phyloP scores from a whole-genome alignment of 2,797 vertebrate genomes.

The Psittacula derbiana region DNA sequence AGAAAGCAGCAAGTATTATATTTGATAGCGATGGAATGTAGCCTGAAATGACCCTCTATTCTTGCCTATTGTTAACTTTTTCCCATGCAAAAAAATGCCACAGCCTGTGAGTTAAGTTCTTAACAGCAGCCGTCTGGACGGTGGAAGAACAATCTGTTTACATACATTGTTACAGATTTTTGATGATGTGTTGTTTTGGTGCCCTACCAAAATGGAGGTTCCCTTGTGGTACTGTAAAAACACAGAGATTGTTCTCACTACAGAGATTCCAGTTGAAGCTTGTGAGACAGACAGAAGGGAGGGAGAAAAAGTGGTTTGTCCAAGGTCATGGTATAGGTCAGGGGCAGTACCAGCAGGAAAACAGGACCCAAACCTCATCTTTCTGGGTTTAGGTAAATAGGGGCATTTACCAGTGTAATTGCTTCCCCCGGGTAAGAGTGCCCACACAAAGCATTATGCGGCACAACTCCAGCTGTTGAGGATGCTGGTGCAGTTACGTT shows the following conservation, averaged over 20 bases:
- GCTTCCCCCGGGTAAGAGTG: background rate
- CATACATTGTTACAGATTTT: background rate
- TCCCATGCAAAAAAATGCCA: background rate
- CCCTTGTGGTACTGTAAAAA: background rate
- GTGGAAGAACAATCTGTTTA: background rate
- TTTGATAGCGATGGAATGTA: slow-evolving; percentile 44
- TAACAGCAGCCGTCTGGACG: background rate
- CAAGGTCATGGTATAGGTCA: background rate
- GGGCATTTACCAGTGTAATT: background rate
- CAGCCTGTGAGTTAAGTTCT: background rate
- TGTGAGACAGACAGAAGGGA: background rate
- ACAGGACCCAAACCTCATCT: background rate
- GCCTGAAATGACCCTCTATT: slow-evolving; percentile 45
- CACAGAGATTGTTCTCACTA: background rate
- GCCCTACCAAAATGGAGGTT: background rate
- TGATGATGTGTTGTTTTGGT: background rate
- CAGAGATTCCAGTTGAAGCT: background rate
- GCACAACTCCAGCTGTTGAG: background rate
- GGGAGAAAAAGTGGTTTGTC: background rate
- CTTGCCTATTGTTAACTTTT: slow-evolving; percentile 44
- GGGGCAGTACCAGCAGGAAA: background rate
- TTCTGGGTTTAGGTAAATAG: background rate
- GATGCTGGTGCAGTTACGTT: background rate
- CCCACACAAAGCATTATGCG: background rate
- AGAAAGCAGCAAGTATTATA: slow-evolving; percentile 33